A percentile compares a stretch with the other conserved stretches of the same genome.
Conservation (phyloP, 2,888 invertebrate genomes). For the Leucophora obtusa region DNA sequence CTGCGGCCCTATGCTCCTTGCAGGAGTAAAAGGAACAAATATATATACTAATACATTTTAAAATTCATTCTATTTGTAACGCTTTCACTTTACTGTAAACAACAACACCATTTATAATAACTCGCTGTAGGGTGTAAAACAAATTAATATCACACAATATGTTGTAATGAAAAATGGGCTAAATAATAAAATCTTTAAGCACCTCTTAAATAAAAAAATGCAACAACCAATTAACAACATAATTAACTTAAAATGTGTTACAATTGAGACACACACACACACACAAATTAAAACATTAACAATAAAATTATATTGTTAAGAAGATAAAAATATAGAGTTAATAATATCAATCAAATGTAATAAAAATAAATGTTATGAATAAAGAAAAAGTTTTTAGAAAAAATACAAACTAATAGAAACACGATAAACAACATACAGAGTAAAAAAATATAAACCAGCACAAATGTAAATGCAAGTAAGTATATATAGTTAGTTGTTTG, state of each 20-base stretch:
- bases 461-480: conserved; percentile 48
- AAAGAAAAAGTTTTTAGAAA: background rate
- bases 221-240: background rate
- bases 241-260: background rate
- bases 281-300: no score
- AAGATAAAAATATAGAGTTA: background rate
- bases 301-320: no score
- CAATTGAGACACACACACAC: background rate
- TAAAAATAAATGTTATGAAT: background rate
- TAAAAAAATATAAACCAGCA: conserved; percentile 42
- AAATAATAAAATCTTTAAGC: background rate
- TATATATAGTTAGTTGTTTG: background rate
- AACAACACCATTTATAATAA: no score
- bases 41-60: no score
- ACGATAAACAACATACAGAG: background rate
- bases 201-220: background rate
- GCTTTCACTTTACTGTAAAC: no score
- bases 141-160: no score
- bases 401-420: background rate
- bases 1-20: no score
- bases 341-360: background rate
- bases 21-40: no score
- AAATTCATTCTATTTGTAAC: no score
- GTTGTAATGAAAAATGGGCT: background rate
- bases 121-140: no score